These are phyloP conservation scores for Notolepis coatsorum DNA, from an alignment of 2,797 vertebrate species.

Conservation along the genomic window DNA sequence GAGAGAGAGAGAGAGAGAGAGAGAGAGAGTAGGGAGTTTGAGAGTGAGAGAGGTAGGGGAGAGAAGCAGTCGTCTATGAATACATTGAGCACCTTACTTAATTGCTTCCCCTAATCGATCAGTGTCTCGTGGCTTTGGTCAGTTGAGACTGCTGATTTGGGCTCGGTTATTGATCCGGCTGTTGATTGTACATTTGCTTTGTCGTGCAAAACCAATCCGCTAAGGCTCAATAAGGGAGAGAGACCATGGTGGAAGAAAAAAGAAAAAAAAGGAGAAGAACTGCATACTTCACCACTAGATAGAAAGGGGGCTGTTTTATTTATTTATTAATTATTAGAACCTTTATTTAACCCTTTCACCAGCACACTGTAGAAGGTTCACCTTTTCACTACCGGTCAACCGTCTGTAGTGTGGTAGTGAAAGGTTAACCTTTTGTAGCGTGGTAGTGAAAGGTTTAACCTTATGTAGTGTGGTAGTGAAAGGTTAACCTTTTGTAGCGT, in stretches of 20 bases:
- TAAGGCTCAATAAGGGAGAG: constrained; percentile 34
- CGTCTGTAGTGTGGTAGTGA: too few relatives aligned
- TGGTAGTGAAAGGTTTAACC: too few relatives aligned
- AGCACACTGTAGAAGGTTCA: too few relatives aligned
- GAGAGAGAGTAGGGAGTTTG: too few relatives aligned
- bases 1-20: constrained; percentile 24
- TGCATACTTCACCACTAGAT: constrained; percentile 14
- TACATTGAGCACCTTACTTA: constrained; percentile 68
- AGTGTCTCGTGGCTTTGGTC: constrained; percentile 56
- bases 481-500: too few relatives aligned
- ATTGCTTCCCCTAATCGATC: constrained; percentile 77
- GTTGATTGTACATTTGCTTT: constrained; percentile 65
- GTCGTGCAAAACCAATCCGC: constrained; percentile 54
- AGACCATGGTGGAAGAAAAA: not conserved
- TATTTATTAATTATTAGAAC: too few relatives aligned
- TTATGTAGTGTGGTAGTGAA: too few relatives aligned
- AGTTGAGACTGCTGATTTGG: constrained; percentile 60
- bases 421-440: too few relatives aligned
- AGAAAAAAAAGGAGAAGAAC: constrained; percentile 1
- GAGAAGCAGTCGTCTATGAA: constrained; percentile 57
- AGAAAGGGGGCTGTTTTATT: too few relatives aligned
- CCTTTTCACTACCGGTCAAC: too few relatives aligned
- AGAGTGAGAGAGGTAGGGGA: constrained; percentile 27
- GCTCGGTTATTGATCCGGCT: constrained; percentile 68
- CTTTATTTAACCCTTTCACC: too few relatives aligned